These are phyloP conservation scores for Alentia gelatinosa DNA, from an alignment of 2,888 invertebrate species.

Conservation along the genomic window DNA sequence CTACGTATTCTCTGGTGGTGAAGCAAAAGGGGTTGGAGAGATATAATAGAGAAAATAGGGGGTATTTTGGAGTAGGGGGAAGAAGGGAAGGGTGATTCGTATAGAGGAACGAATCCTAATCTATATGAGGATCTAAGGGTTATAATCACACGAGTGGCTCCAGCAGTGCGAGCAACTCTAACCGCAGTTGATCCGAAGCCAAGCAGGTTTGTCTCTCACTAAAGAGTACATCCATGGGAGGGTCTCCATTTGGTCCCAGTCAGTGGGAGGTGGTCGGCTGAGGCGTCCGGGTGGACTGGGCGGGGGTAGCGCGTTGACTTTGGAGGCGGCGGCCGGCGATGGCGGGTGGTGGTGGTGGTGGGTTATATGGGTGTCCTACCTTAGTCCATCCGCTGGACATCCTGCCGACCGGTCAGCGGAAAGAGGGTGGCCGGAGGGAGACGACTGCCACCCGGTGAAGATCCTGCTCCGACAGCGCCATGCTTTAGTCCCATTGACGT, in stretches of 20 bases:
- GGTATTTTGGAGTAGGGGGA: too few relatives aligned
- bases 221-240: conserved; percentile 22
- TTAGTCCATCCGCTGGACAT: neutral
- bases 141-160: neutral
- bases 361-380: neutral
- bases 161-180: neutral
- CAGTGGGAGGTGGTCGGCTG: neutral
- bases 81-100: neutral
- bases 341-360: too few relatives aligned
- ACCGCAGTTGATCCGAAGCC: neutral
- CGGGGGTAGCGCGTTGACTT: neutral
- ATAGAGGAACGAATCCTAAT: neutral
- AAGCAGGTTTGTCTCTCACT: conserved; percentile 28
- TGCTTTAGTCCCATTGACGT: conserved; percentile 44
- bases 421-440: neutral
- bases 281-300: neutral
- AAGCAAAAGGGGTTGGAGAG: neutral
- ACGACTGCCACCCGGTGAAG: neutral
- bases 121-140: neutral
- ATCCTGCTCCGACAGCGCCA: neutral
- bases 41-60: neutral
- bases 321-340: neutral
- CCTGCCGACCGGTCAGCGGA: neutral
- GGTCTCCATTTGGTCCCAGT: conserved; percentile 5
- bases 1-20: neutral